Conservation (phyloP, 2,797 vertebrate species). For the Pseudochaenichthys georgianus region DNA sequence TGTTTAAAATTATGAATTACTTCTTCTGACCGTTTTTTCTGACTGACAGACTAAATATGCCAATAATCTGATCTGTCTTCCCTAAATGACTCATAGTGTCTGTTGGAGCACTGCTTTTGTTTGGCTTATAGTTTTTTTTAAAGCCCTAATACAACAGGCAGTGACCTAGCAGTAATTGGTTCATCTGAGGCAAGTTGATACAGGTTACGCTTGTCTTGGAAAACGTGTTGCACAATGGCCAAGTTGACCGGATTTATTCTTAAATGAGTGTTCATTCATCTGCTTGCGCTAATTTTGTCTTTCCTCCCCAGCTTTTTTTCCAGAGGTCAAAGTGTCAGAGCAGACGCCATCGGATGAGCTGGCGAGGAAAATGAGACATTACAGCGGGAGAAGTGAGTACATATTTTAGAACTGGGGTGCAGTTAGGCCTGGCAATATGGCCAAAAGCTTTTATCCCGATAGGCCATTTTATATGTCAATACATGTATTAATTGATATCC, state of each 20-base stretch:
- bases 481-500: too few relatives aligned
- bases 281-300: conserved; percentile 13
- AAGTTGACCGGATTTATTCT: conserved; percentile 30
- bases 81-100: conserved; percentile 61
- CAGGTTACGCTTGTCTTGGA: conserved; percentile 36
- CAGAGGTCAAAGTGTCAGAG: conserved; percentile 95
- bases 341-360: conserved; percentile 92
- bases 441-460: too few relatives aligned
- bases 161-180: conserved; percentile 51
- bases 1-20: not conserved
- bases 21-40: not conserved
- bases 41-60: conserved; percentile 39
- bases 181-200: conserved; percentile 55
- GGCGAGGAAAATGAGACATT: conserved; percentile 91
- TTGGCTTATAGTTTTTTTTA: conserved; percentile 35
- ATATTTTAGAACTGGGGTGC: not conserved
- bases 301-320: conserved; percentile 62
- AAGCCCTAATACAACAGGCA: conserved; percentile 33
- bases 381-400: conserved; percentile 88
- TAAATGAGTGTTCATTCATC: not conserved
- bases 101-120: conserved; percentile 58
- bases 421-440: too few relatives aligned
- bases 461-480: too few relatives aligned
- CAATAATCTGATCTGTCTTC: conserved; percentile 40
- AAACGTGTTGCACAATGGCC: conserved; percentile 27